phyloP scores from a whole-genome alignment of 2,888 invertebrate genomes.

The Cosmia pyralina region DNA sequence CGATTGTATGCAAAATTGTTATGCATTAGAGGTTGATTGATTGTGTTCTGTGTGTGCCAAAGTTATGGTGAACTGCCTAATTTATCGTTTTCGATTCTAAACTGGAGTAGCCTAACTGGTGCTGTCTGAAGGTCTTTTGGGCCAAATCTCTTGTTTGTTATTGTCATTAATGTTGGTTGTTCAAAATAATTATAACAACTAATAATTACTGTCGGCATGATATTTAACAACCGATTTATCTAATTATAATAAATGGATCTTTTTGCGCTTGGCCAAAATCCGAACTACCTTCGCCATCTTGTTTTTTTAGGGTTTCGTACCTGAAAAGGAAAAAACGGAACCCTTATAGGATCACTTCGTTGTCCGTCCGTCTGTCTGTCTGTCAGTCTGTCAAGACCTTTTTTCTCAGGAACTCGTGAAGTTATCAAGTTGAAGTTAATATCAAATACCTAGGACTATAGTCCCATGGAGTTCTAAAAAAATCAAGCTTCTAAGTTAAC shows the following conservation, averaged over 20 bases:
- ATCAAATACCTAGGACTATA: too few species aligned
- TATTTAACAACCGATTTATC: not conserved
- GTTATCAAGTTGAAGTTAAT: too few species aligned
- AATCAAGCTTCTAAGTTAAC: too few species aligned
- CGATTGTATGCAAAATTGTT: constrained; percentile 81
- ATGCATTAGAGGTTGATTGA: constrained; percentile 71
- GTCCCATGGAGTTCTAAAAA: too few species aligned
- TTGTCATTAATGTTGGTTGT: not conserved
- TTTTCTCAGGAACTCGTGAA: too few species aligned
- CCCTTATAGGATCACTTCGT: too few species aligned
- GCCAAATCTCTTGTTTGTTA: not conserved
- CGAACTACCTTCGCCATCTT: not conserved
- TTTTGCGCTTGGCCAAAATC: not conserved
- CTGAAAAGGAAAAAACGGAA: too few species aligned
- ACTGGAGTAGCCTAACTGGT: constrained; percentile 1
- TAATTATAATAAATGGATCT: too few species aligned
- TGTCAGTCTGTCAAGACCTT: too few species aligned
- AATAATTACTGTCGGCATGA: not conserved
- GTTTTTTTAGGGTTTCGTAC: too few species aligned
- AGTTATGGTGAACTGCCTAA: constrained; percentile 31
- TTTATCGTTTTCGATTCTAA: constrained; percentile 8
- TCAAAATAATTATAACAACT: not conserved
- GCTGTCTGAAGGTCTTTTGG: not conserved
- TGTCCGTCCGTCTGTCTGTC: too few species aligned
- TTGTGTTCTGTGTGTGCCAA: constrained; percentile 65